These are phyloP conservation scores for Drepana arcuata DNA, from an alignment of 1,140 invertebrate species.

Conservation along the genomic window DNA sequence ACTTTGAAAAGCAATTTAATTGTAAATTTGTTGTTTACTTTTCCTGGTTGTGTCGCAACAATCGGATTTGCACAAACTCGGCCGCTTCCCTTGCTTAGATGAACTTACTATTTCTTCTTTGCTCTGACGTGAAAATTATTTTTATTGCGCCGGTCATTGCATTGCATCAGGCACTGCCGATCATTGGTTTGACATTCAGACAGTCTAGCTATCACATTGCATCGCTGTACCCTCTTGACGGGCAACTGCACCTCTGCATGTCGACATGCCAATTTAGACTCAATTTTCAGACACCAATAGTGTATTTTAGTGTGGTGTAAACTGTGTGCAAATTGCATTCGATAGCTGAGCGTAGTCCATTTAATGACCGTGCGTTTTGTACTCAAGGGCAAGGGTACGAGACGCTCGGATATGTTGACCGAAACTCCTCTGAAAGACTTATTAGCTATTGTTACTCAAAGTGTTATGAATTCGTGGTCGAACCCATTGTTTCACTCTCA, in stretches of 20 bases:
- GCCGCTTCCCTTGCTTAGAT: too few species aligned
- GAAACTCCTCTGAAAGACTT: conserved; percentile 34
- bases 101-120: too few species aligned
- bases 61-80: conserved; percentile 6
- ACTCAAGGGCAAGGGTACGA: conserved; percentile 62
- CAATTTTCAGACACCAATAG: conserved; percentile 10
- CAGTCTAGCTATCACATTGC: conserved; percentile 63
- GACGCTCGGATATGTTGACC: conserved; percentile 46
- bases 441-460: conserved; percentile 23
- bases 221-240: conserved; percentile 25
- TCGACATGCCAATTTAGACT: conserved; percentile 19
- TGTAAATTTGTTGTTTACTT: too few species aligned
- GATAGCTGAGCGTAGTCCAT: conserved; percentile 46
- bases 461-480: conserved; percentile 28
- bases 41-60: conserved; percentile 19
- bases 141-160: conserved; percentile 43
- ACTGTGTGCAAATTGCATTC: conserved; percentile 41
- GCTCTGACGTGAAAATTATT: conserved; percentile 63
- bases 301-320: conserved; percentile 15
- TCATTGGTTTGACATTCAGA: conserved; percentile 71
- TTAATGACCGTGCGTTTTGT: conserved; percentile 56
- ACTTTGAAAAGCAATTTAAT: too few species aligned
- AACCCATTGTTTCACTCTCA: conserved; percentile 36
- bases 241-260: conserved; percentile 17
- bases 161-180: conserved; percentile 52